Conservation (phyloP, 53 echinoderm and acorn worm genomes). For the Henricia sp. region DNA sequence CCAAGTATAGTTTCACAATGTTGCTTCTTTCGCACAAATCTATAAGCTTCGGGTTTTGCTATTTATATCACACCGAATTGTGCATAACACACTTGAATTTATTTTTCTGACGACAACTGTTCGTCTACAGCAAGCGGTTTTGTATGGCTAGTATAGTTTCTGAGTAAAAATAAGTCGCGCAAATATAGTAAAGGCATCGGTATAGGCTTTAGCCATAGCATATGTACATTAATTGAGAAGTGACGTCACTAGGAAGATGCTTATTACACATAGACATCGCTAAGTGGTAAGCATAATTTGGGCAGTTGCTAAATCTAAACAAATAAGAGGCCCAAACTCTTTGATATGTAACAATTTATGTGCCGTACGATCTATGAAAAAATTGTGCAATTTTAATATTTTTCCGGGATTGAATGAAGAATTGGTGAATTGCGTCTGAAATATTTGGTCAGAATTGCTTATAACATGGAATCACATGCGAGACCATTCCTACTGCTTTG, state of each 20-base stretch:
- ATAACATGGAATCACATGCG: conserved; percentile 4
- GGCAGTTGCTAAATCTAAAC: conserved; percentile 20
- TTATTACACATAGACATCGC: conserved; percentile 39
- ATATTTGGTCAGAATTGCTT: conserved; percentile 22
- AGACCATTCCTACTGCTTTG: conserved; percentile 53
- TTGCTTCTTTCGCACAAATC: too few relatives aligned
- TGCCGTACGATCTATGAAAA: conserved; percentile 45
- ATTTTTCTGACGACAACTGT: too few relatives aligned
- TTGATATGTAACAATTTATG: conserved; percentile 41
- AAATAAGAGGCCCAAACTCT: neutral
- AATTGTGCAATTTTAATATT: conserved; percentile 60
- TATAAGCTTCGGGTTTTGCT: too few relatives aligned
- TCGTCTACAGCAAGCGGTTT: too few relatives aligned
- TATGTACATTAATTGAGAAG: conserved; percentile 9
- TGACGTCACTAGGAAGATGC: conserved; percentile 45
- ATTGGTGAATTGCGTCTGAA: conserved; percentile 29
- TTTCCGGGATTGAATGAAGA: conserved; percentile 48
- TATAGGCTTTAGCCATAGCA: neutral
- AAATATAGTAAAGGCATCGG: neutral
- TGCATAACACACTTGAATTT: too few relatives aligned
- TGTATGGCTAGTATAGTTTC: too few relatives aligned
- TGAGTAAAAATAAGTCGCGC: too few relatives aligned
- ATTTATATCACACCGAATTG: too few relatives aligned
- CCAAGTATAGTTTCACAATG: too few relatives aligned
- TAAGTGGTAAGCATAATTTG: conserved; percentile 17